Percentiles rank a stretch among this genome's conserved stretches.
Conservation (phyloP, 2,888 invertebrate genomes). For the Agriopis aurantiaria region DNA sequence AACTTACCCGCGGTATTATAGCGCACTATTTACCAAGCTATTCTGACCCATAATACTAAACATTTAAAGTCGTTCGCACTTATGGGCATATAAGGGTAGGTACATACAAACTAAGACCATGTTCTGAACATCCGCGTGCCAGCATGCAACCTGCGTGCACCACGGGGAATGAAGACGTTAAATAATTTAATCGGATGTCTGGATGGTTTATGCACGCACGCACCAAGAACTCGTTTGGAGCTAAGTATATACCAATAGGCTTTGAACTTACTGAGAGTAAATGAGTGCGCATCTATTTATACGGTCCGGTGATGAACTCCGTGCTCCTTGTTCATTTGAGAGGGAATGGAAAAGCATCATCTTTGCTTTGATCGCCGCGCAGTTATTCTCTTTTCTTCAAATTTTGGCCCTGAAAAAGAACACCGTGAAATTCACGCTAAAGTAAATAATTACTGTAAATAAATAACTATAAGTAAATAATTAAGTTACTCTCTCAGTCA, state of each 20-base stretch:
- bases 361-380: background rate
- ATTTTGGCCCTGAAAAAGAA: background rate
- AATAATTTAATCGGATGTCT: conserved; percentile 83
- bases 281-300: conserved; percentile 48
- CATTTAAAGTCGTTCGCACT: conserved; percentile 10
- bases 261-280: conserved; percentile 10
- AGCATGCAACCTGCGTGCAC: conserved; percentile 81
- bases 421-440: background rate
- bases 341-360: background rate
- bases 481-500: too few relatives aligned
- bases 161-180: conserved; percentile 84
- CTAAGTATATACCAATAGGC: background rate
- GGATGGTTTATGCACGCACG: conserved; percentile 76
- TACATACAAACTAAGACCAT: conserved; percentile 60
- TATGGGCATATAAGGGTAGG: conserved; percentile 25
- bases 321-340: conserved; percentile 5
- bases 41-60: conserved; percentile 8
- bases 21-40: conserved; percentile 5
- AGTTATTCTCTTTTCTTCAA: background rate
- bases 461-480: too few relatives aligned
- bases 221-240: conserved; percentile 57
- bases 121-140: conserved; percentile 77
- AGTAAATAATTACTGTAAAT: background rate
- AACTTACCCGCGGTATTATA: background rate
- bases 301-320: conserved; percentile 48